These are phyloP conservation scores for Melozone crissalis DNA, from an alignment of 2,113 vertebrate genomes.

Conservation along the genomic window DNA sequence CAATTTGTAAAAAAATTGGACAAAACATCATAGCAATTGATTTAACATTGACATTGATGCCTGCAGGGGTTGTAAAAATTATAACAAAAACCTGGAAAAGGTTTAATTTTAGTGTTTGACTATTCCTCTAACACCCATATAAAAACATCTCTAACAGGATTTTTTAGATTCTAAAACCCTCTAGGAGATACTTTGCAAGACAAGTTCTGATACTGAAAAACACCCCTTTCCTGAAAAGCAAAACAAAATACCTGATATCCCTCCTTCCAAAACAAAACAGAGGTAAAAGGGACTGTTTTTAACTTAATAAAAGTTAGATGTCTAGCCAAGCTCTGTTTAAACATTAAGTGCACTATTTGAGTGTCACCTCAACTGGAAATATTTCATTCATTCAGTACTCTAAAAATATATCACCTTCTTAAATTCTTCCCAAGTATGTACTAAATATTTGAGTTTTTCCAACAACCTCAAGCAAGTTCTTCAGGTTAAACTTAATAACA, in stretches of 20 bases:
- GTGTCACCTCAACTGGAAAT: slow-evolving; percentile 46
- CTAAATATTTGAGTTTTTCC: slow-evolving; percentile 26
- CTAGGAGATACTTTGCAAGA: background rate
- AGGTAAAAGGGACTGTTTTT: slow-evolving; percentile 1
- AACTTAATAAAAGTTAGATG: background rate
- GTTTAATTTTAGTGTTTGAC: background rate
- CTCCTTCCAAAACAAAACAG: slow-evolving; percentile 9
- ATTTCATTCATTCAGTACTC: slow-evolving; percentile 48
- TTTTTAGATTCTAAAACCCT: background rate
- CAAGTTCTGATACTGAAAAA: background rate
- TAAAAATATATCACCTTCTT: slow-evolving; percentile 58
- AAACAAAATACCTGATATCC: background rate
- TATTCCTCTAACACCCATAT: background rate
- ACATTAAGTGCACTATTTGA: slow-evolving; percentile 44
- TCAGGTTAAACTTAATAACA: slow-evolving; percentile 12
- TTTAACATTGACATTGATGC: background rate
- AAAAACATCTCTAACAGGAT: background rate
- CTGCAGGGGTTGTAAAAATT: background rate
- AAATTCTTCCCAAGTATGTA: slow-evolving; percentile 53
- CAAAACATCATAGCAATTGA: background rate
- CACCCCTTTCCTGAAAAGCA: background rate
- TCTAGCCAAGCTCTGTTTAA: slow-evolving; percentile 32
- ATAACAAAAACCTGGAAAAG: background rate
- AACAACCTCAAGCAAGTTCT: background rate
- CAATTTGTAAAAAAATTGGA: background rate